A percentile compares a stretch with the other conserved stretches of the same genome.
phyloP scores from a whole-genome alignment of 2,113 vertebrate species.

The Rhinoptilus africanus region DNA sequence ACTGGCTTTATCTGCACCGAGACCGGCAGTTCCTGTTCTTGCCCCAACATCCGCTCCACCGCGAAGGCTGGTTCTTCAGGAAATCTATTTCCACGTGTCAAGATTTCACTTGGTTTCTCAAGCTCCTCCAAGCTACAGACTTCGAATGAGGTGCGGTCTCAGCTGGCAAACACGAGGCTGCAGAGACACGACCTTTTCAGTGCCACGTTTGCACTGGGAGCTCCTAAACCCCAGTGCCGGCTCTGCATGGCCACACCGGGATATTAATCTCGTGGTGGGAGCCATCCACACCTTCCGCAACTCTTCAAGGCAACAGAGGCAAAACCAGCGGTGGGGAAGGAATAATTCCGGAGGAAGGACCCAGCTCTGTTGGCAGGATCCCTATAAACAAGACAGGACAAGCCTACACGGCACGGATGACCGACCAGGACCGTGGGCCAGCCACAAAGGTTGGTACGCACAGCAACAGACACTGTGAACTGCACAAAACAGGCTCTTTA shows the following conservation, averaged over 20 bases:
- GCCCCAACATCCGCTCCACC: neutral
- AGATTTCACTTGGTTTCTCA: neutral
- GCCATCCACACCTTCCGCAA: neutral
- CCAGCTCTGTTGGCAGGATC: neutral
- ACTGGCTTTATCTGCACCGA: neutral
- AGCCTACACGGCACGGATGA: neutral
- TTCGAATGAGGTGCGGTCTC: fast-evolving
- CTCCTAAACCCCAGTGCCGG: neutral
- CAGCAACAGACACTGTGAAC: neutral
- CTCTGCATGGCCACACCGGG: fast-evolving
- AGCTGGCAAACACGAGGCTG: fast-evolving
- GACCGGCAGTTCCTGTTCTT: conserved; percentile 9
- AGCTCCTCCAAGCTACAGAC: neutral
- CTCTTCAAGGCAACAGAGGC: neutral
- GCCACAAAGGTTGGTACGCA: neutral
- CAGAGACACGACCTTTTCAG: neutral
- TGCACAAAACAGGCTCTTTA: neutral
- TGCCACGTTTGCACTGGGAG: neutral
- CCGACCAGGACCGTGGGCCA: fast-evolving
- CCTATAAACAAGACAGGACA: neutral
- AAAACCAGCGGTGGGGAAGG: neutral
- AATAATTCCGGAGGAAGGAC: neutral
- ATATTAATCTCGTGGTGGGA: neutral
- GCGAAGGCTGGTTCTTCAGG: neutral
- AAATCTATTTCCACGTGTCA: neutral